A percentile compares a stretch with the other conserved stretches of the same genome.
Conservation (phyloP, 2,888 invertebrate species). For the Melipona bicolor region DNA sequence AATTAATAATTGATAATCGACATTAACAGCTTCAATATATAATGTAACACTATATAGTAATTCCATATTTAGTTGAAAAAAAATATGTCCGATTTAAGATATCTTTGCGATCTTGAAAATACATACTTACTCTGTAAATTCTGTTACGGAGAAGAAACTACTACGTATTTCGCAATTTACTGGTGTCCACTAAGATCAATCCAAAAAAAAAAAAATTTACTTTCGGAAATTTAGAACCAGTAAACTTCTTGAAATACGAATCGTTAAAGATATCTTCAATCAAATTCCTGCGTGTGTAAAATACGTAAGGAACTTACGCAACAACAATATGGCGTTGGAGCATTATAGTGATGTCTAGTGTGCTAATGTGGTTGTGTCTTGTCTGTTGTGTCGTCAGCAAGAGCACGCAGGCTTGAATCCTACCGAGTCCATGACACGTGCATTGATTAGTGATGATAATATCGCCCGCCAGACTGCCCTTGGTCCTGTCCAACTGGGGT, state of each 20-base stretch:
- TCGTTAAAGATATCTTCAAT: constrained; percentile 66
- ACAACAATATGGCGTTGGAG: constrained; percentile 77
- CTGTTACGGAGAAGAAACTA: neutral
- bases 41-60: constrained; percentile 76
- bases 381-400: constrained; percentile 91
- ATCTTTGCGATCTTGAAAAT: constrained; percentile 56
- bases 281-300: constrained; percentile 60
- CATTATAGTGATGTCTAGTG: constrained; percentile 82
- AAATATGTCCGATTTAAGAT: constrained; percentile 52
- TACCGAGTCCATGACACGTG: constrained; percentile 98
- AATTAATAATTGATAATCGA: constrained; percentile 26
- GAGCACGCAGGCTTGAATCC: constrained; percentile 94
- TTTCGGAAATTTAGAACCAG: neutral
- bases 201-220: neutral
- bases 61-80: constrained; percentile 75
- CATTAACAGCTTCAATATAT: constrained; percentile 64
- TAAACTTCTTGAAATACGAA: constrained; percentile 34
- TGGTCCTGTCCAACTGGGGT: constrained; percentile 98
- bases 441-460: constrained; percentile 96
- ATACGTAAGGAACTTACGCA: constrained; percentile 65
- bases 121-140: neutral
- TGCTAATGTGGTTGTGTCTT: constrained; percentile 86
- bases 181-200: neutral
- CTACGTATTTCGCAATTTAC: constrained; percentile 1
- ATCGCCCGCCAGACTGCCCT: constrained; percentile 92